Percentiles rank a stretch among this genome's conserved stretches.
These are phyloP conservation scores for Carpatolechia fugitivella DNA, from an alignment of 2,888 invertebrate genomes.

Conservation along the genomic window DNA sequence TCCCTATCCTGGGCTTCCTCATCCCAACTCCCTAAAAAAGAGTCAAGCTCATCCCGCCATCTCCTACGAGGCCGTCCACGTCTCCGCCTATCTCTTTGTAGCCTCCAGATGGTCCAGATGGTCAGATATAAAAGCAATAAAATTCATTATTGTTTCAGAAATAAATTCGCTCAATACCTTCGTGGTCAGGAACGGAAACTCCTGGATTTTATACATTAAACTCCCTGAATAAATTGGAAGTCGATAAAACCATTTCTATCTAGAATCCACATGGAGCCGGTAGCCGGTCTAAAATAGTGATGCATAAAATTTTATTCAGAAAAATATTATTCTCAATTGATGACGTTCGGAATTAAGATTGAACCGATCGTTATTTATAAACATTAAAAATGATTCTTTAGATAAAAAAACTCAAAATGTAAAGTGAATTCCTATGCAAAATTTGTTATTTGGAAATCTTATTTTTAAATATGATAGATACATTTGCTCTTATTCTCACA, in stretches of 20 bases:
- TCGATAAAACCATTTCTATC: constrained; percentile 57
- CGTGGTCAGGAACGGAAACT: constrained; percentile 50
- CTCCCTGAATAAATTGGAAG: constrained; percentile 62
- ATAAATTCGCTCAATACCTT: constrained; percentile 45
- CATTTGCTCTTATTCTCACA: no score
- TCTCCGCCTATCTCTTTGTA: no score
- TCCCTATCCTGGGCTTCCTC: no score
- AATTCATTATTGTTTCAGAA: constrained; percentile 57
- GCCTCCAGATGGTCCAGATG: no score
- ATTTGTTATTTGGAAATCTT: no score
- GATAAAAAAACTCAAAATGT: no score
- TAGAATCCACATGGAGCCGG: constrained; percentile 42
- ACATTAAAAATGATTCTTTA: no score
- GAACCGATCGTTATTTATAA: background rate
- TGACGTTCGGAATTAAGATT: constrained; percentile 10
- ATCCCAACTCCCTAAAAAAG: no score
- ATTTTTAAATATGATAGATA: no score
- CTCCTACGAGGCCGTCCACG: no score
- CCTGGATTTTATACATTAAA: constrained; percentile 58
- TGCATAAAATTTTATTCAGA: constrained; percentile 44
- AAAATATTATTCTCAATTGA: constrained; percentile 32
- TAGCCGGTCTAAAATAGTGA: constrained; percentile 40
- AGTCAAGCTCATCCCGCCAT: no score
- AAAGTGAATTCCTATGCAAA: no score
- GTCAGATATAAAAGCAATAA: constrained; percentile 53